Conservation (phyloP, 2,113 vertebrate genomes). For the Tenebrosternarchus preto region DNA sequence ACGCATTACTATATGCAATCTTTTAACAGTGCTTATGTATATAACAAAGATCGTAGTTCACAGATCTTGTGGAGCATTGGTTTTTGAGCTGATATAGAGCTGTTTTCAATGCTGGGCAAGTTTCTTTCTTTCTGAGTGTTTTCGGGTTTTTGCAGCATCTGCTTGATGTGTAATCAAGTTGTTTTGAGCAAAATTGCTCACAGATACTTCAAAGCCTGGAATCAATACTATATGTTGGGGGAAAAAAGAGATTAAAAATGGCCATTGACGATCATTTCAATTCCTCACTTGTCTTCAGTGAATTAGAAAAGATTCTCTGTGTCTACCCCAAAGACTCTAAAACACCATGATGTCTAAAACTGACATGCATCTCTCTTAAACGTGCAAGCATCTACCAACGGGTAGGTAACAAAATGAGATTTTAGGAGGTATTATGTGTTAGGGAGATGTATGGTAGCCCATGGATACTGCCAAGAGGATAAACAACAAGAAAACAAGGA, state of each 20-base stretch:
- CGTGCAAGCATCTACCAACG: slow-evolving; percentile 64
- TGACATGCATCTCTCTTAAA: slow-evolving; percentile 56
- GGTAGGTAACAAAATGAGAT: slow-evolving; percentile 64
- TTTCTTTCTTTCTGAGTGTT: neutral
- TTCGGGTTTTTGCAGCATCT: neutral
- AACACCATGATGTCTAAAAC: slow-evolving; percentile 37
- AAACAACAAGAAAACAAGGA: slow-evolving; percentile 64
- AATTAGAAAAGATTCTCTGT: slow-evolving; percentile 3
- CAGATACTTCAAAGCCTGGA: neutral
- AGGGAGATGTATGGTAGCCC: slow-evolving; percentile 66
- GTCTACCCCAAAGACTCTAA: neutral
- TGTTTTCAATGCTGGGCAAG: neutral
- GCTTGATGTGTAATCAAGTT: slow-evolving; percentile 12
- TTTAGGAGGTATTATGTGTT: slow-evolving; percentile 72
- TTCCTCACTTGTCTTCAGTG: neutral
- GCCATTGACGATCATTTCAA: neutral
- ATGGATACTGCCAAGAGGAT: slow-evolving; percentile 69
- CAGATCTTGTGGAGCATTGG: neutral
- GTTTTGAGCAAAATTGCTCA: neutral
- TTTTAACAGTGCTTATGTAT: too few species aligned
- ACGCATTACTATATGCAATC: too few species aligned
- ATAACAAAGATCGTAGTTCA: neutral
- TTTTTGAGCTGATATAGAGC: neutral
- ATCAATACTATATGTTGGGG: slow-evolving; percentile 10
- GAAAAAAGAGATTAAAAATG: slow-evolving; percentile 5